Evolutionary conservation across 2,888 invertebrate genomes (phyloP), one percentile per base, ranked within the genome.

Genomic region (Andrena flavipes): DNA sequence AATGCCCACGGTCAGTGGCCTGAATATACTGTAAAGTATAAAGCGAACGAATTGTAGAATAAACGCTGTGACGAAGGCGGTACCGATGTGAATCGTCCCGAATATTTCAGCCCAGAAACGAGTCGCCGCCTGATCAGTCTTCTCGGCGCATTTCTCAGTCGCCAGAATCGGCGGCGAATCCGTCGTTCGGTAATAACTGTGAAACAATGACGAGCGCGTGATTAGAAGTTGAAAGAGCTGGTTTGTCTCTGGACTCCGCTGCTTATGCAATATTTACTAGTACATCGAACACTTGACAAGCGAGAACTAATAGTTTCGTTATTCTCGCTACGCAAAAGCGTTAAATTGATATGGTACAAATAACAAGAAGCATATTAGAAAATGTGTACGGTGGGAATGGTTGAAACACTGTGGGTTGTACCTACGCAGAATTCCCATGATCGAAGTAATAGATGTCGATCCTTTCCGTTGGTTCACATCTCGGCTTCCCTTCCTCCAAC

Each of bases 371-470:
- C 63, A 42, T 26, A 68, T 63, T 63, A 20, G n/a, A 54, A 42
- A 42, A 59, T 29, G 42, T 70, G 8, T 8, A 54, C 20, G n/a
- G 23, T n/a, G 54, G 42, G 42, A 42, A 16, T 42, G 1, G 42
- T 42, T 42, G 42, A 42, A 16, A 42, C 42, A 42, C 42, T 16
- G 42, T 13, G 42, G 20, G 35, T 64, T 82, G 65, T 86, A 91
- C 93, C 91, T 92, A 95, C 95, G 95, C 95, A 1, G 96, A 95
- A 89, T 96, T 96, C 64, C 96, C 96, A 88, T 96, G 96, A 90
- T 96, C 96, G 86, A 96, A 96, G 82, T 96, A 96, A 92, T 96
- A 96, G 64, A 96, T 95, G 82, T 96, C 96, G 8, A 96, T 95
- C 88, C 94, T 94, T 79, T 94, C 94, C 3, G 91, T 79, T 29